Evolutionary conservation across 92 coral and sea anemone genomes (phyloP), one percentile per base, ranked within the genome.

Genomic region (Palythoa caribaeorum): DNA sequence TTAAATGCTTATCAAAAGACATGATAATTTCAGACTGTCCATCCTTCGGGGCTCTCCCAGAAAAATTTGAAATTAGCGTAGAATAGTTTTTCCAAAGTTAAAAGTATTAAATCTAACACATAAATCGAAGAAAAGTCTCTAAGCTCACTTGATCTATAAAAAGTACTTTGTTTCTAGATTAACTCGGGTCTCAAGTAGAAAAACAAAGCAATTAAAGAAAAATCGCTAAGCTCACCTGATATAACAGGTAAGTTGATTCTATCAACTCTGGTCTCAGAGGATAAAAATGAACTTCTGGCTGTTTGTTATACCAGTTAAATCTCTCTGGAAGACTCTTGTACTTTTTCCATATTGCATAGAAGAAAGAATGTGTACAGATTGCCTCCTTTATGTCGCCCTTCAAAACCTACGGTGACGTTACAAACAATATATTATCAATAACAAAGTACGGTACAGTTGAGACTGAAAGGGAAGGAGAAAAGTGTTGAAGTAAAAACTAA

Each of bases 321-420:
- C 99, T 91, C 89, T 97, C 99, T 14, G 99, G 99, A 80, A 97
- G 90, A 20, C 98, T 96, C 87, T 94, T 88, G 86, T 95, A 95
- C 78, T 96, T 96, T 78, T 93, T 96, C 99, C 99, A 97, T 35
- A 97, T 95, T 5, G 93, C 94, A 78, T 97, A 97, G 90, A 90
- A 97, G 16, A 94, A 69, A 37, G 99, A 98, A 44, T 97, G 99
- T 1, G 99, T 97, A 38, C 99, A 97, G 62, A 97, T 95, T 13
- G 99, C 99, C 76, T 97, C 99, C 51, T 92, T 89, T 60, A 97
- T 95, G 76, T 97, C 99, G n/a, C 99, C 99, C 60, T 97, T 95
- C 19, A 97, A 85, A 38, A 97, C 99, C 99, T 97, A 65, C 1
- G 47, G 14, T 38, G 83, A 69, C 6, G 44, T 37, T 9, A 76